Evolutionary conservation across 2,113 vertebrate genomes (phyloP).

Genomic region (Lathamus discolor): DNA sequence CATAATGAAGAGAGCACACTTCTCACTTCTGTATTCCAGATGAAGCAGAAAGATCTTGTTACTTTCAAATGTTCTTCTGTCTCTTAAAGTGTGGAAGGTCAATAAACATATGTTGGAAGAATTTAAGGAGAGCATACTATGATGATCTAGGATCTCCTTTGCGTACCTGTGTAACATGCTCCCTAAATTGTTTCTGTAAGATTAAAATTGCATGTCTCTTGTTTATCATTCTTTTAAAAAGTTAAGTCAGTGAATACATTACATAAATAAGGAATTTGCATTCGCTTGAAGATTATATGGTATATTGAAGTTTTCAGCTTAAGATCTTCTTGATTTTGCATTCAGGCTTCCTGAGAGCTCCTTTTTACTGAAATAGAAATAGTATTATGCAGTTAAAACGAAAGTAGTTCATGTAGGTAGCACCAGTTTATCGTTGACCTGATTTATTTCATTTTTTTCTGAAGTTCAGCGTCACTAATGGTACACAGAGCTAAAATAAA

Average conservation of each 20-base stretch:
- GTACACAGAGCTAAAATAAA: background rate
- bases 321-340: background rate
- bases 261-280: background rate
- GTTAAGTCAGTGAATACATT: background rate
- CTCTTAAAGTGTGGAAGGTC: background rate
- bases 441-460: background rate
- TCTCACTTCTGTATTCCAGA: background rate
- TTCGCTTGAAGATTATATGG: background rate
- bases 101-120: background rate
- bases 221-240: background rate
- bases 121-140: background rate
- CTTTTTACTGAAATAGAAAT: background rate
- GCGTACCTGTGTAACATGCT: background rate
- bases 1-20: background rate
- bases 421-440: background rate
- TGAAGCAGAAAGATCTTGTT: background rate
- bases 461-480: background rate
- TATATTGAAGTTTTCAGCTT: background rate
- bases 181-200: background rate
- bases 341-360: background rate
- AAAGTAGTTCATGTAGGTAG: background rate
- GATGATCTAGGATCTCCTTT: background rate
- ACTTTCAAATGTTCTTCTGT: background rate
- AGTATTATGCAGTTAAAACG: background rate
- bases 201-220: background rate